Base-by-base conservation (phyloP, 2,888 invertebrate genomes). In the Agapetus fuscipes region DNA sequence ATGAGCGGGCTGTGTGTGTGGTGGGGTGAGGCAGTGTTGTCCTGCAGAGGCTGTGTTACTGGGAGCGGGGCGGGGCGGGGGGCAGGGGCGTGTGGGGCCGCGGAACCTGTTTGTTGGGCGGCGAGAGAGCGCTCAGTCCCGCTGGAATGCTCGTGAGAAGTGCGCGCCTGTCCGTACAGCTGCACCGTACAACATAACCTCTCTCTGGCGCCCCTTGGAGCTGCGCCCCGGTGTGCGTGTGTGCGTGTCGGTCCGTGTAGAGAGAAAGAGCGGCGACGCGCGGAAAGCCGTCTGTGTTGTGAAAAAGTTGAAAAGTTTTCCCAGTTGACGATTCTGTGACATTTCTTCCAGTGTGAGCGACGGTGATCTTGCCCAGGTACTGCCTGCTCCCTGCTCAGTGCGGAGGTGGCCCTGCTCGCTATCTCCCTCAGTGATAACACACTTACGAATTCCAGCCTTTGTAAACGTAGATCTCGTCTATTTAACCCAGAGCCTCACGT, bases 21-120 rank as follows among this genome's bases (percentile, higher is more conserved):
- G n/a, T n/a, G n/a, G n/a, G n/a, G n/a, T n/a, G n/a, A n/a, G 40
- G 48, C 45, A 32, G 43, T 35, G 48, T 39, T 34, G 41, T 30
- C 34, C 38, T 38, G 25, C 17, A 34, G 29, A 38, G 40, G 30
- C 30, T 38, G 46, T 36, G 40, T 16, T 40, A 31, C 16, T 12
- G 40, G 31, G 30, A 28, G 32, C 28, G 34, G 34, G 31, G 39
- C 35, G 33, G 37, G 36, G 36, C 43, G 36, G 38, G 32, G 20
- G 44, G 39, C 20, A 42, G 41, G 43, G 45, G 48, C 45, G 52
- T 48, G 45, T 51, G 46, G 37, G 50, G 42, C 40, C 31, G 41
- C 37, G 35, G 38, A 44, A 43, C 43, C 41, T 43, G 43, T 42
- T 43, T 26, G 28, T 26, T 15, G 35, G 30, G 34, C 37, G 10